Percentiles rank a stretch among this genome's conserved stretches.
Conservation (phyloP, 2,113 vertebrate species). For the Sinocyclocheilus anophthalmus region DNA sequence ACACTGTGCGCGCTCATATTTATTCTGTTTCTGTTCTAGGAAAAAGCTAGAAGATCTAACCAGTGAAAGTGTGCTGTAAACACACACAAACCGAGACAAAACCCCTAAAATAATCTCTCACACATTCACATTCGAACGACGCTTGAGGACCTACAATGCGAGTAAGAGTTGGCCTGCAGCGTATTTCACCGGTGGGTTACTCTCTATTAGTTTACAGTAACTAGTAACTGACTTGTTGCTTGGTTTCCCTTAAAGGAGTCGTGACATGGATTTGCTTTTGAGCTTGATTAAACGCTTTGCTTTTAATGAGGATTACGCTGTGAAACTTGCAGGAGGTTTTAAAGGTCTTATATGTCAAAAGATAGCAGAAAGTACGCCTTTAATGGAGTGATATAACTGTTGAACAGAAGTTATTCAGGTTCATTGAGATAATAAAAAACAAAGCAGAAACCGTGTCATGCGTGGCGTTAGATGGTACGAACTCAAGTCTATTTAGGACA, state of each 20-base stretch:
- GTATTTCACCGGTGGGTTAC: background rate
- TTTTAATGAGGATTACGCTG: too few relatives aligned
- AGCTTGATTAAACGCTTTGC: background rate
- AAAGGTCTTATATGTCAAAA: too few relatives aligned
- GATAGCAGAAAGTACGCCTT: background rate
- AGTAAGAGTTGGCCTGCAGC: background rate
- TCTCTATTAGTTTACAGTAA: background rate
- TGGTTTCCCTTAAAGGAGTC: background rate
- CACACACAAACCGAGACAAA: background rate
- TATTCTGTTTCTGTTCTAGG: background rate
- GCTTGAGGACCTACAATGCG: background rate
- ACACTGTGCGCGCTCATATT: background rate
- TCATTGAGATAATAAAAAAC: background rate
- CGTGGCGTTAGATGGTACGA: background rate
- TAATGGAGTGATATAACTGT: background rate
- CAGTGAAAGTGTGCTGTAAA: slow-evolving; percentile 5
- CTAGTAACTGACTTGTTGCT: background rate
- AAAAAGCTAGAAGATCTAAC: slow-evolving; percentile 18
- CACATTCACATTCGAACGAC: background rate
- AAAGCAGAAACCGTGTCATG: background rate
- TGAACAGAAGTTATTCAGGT: background rate
- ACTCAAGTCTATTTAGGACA: background rate
- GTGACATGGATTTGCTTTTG: background rate
- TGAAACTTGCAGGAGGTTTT: too few relatives aligned
- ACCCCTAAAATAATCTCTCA: background rate